Conservation (phyloP, 2,797 vertebrate genomes). For the Otolemur crassicaudatus region DNA sequence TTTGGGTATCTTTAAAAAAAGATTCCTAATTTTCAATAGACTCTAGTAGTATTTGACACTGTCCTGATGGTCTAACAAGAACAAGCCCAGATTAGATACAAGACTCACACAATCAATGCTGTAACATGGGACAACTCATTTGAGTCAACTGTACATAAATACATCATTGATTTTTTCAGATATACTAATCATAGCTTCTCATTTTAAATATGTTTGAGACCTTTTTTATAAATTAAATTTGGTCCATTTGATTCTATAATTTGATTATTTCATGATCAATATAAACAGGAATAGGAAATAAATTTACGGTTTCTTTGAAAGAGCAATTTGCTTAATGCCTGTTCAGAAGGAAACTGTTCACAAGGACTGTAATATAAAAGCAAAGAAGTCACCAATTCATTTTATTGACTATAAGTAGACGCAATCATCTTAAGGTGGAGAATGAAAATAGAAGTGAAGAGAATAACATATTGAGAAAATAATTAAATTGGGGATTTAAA, state of each 20-base stretch:
- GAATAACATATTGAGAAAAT: background rate
- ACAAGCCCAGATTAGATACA: background rate
- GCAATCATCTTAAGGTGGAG: background rate
- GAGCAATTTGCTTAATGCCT: conserved; percentile 59
- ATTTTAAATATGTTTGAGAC: conserved; percentile 44
- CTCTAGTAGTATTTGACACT: background rate
- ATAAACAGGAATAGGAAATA: conserved; percentile 61
- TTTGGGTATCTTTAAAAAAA: background rate
- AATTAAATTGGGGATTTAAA: background rate
- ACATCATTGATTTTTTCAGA: conserved; percentile 63
- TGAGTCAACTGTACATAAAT: conserved; percentile 60
- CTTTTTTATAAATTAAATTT: conserved; percentile 73
- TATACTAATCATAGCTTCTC: conserved; percentile 65
- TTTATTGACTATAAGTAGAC: conserved; percentile 23
- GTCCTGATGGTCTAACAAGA: background rate
- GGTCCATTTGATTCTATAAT: conserved; percentile 64
- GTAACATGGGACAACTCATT: conserved; percentile 13
- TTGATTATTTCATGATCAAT: conserved; percentile 74
- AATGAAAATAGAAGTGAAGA: conserved; percentile 9
- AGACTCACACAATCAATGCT: conserved; percentile 14
- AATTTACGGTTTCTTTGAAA: conserved; percentile 63
- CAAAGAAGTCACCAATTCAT: background rate
- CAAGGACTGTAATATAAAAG: background rate
- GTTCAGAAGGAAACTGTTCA: background rate
- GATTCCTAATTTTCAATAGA: background rate